phyloP scores from a whole-genome alignment of 2,888 invertebrate species.

The Hyposoter didymator region DNA sequence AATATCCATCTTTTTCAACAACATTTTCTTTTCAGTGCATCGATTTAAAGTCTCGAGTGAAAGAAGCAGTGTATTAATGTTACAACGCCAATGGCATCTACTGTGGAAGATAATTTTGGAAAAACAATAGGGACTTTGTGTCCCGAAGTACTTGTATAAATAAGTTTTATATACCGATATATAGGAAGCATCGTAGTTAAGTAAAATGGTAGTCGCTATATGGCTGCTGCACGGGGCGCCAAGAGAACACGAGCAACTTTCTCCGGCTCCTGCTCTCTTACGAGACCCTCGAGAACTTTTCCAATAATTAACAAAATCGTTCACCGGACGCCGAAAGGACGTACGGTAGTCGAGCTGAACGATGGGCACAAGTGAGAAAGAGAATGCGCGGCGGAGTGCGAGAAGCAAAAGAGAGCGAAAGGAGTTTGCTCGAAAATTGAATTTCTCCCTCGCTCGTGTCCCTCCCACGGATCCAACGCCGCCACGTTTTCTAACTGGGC shows the following conservation, averaged over 20 bases:
- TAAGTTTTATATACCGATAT: conserved; percentile 25
- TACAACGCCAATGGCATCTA: neutral
- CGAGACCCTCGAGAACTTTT: conserved; percentile 66
- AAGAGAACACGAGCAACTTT: conserved; percentile 50
- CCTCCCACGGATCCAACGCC: conserved; percentile 11
- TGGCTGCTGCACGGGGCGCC: conserved; percentile 54
- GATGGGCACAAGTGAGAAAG: conserved; percentile 28
- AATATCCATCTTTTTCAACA: no score
- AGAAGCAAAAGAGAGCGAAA: conserved; percentile 44
- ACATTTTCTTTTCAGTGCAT: no score
- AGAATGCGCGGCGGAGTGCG: conserved; percentile 11
- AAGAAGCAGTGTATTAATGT: neutral
- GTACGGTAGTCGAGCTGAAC: conserved; percentile 26
- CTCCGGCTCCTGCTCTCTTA: conserved; percentile 30
- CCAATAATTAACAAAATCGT: conserved; percentile 73
- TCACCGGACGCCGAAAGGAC: conserved; percentile 56
- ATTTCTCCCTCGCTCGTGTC: conserved; percentile 64
- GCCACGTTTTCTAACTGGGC: conserved; percentile 54
- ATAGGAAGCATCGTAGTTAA: conserved; percentile 51
- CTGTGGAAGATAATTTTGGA: neutral
- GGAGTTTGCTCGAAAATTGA: conserved; percentile 70
- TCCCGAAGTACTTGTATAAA: conserved; percentile 29
- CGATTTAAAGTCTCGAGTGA: neutral
- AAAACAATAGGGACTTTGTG: neutral
- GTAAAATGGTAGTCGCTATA: conserved; percentile 59